phyloP scores from a whole-genome alignment of 2,797 vertebrate species.

The Novumbra hubbsi region DNA sequence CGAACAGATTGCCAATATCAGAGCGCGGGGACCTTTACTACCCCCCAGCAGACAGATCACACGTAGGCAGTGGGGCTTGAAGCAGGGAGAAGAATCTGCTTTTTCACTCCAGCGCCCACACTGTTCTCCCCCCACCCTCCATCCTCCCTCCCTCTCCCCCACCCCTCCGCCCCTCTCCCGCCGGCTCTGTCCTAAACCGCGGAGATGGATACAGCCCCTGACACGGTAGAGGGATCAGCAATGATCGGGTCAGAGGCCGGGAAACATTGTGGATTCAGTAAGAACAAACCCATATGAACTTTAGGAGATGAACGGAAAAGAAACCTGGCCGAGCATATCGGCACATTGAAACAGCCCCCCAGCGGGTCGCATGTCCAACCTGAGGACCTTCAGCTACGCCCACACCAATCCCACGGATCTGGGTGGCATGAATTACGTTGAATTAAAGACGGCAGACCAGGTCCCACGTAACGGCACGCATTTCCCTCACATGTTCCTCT shows the following conservation, averaged over 20 bases:
- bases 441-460: no score
- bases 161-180: no score
- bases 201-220: slow-evolving; percentile 19
- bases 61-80: slow-evolving; percentile 57
- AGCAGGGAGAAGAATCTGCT: slow-evolving; percentile 48
- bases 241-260: slow-evolving; percentile 26
- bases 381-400: neutral
- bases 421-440: neutral
- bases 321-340: neutral
- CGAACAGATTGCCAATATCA: slow-evolving; percentile 68
- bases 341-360: slow-evolving; percentile 16
- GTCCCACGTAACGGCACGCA: neutral
- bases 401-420: neutral
- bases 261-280: slow-evolving; percentile 13
- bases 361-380: neutral
- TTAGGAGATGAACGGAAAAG: slow-evolving; percentile 9
- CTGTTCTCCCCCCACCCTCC: neutral
- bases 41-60: slow-evolving; percentile 52
- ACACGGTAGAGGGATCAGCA: slow-evolving; percentile 4
- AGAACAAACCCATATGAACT: slow-evolving; percentile 22
- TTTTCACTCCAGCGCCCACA: slow-evolving; percentile 34
- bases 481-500: neutral
- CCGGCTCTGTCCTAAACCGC: neutral
- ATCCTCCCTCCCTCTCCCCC: no score
- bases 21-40: slow-evolving; percentile 46